phyloP scores from a whole-genome alignment of 2,888 invertebrate species.

The Prosapia bicincta region DNA sequence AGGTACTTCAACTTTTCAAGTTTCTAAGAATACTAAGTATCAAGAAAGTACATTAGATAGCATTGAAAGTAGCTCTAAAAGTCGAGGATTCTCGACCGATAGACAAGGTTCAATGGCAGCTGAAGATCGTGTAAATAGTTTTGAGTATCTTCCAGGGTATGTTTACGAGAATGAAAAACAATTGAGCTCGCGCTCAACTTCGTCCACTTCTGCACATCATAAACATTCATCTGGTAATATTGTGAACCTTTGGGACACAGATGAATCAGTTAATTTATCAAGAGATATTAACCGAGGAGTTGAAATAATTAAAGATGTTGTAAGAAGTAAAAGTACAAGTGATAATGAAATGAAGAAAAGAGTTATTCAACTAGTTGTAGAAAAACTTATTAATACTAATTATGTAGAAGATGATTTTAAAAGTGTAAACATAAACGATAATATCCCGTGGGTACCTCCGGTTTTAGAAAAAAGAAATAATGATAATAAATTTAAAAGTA shows the following conservation, averaged over 20 bases:
- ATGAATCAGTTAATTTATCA: conserved; percentile 45
- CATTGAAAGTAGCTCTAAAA: conserved; percentile 46
- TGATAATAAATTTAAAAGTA: neutral
- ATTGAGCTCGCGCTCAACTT: conserved; percentile 38
- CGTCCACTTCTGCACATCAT: conserved; percentile 25
- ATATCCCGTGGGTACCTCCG: conserved; percentile 20
- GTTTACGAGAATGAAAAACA: conserved; percentile 51
- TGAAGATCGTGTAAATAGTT: conserved; percentile 40
- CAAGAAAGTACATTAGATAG: conserved; percentile 24
- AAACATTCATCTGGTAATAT: conserved; percentile 41
- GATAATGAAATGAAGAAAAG: conserved; percentile 58
- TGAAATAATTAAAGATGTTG: conserved; percentile 55
- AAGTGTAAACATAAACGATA: neutral
- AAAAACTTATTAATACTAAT: conserved; percentile 56
- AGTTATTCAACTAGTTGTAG: conserved; percentile 61
- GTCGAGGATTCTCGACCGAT: conserved; percentile 48
- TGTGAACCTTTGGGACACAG: conserved; percentile 8
- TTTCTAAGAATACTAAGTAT: neutral
- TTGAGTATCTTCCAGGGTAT: conserved; percentile 50
- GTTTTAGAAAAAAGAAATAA: conserved; percentile 10
- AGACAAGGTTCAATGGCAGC: conserved; percentile 25
- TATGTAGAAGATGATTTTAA: conserved; percentile 53
- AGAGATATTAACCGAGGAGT: conserved; percentile 62
- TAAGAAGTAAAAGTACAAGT: conserved; percentile 55
- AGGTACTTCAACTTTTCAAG: neutral